Evolutionary conservation across 2,113 vertebrate species (phyloP), one percentile per base, ranked within the genome.

Genomic region (Talpa occidentalis): DNA sequence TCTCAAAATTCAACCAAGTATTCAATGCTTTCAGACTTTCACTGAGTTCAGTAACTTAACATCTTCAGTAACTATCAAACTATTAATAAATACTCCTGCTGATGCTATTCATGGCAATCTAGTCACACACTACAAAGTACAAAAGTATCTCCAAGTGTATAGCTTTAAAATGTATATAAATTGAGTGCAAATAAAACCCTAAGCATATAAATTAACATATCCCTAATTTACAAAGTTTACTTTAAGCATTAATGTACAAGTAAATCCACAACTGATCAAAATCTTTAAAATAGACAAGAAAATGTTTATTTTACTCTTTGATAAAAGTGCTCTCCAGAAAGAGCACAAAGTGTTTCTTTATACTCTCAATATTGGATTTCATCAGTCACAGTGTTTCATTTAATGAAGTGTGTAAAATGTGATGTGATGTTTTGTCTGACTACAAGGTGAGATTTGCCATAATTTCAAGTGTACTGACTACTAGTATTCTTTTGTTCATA

Each of bases 111-210:
- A 37, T 32, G 82, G 59, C 19, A 88, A 79, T 40, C 80, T 86
- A 82, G 69, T 32, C 62, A 44, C 37, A 74, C 3, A 73, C 24
- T 54, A 54, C 22, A 73, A 92, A 59, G 37, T 44, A 70, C 14
- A 73, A 74, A 79, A 94, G 42, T 59, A 88, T 62, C 40, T 37
- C 67, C 37, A 90, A 35, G 42, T 83, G 78, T 66, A 82, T 19
- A 87, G 26, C 5, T 78, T 95, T 37, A 37, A 54, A 59, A 21
- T 77, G 17, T 10, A 64, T 90, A 79, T 59, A 24, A 94, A 77
- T 35, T 47, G 32, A 82, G 19, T 32, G 17, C 92, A 47, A 73
- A 37, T 79, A 35, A 91, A n/a, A 9, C 26, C 64, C 49, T 83
- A 74, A 42, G 44, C 17, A 47, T 35, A 59, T 85, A 72, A 90